Evolutionary conservation across 2,113 vertebrate species (phyloP).

Genomic region (Collichthys lucidus): DNA sequence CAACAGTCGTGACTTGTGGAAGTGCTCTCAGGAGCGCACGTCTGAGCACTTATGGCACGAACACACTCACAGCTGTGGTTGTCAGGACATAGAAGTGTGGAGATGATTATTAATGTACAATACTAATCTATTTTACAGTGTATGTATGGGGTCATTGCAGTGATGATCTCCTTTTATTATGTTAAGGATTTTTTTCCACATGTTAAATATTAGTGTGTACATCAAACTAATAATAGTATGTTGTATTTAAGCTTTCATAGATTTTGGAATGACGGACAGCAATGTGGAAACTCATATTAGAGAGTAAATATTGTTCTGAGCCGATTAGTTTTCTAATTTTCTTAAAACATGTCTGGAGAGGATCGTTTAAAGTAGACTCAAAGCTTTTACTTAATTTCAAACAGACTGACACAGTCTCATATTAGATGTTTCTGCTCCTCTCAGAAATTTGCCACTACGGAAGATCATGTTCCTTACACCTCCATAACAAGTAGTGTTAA

Average conservation of each 20-base stretch:
- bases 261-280: not conserved
- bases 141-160: too few relatives aligned
- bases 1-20: not conserved
- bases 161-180: too few relatives aligned
- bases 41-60: not conserved
- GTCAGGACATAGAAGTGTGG: not conserved
- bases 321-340: not conserved
- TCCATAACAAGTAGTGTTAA: slow-evolving; percentile 33
- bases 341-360: not conserved
- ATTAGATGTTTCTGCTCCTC: slow-evolving; percentile 11
- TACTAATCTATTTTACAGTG: not conserved
- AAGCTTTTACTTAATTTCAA: not conserved
- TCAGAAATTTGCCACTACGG: not conserved
- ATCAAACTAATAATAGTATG: too few relatives aligned
- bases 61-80: not conserved
- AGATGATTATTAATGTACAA: not conserved
- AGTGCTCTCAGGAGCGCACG: not conserved
- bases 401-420: not conserved
- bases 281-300: not conserved
- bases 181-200: too few relatives aligned
- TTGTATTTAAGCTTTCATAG: too few relatives aligned
- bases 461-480: slow-evolving; percentile 21
- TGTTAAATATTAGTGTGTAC: too few relatives aligned
- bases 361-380: not conserved
- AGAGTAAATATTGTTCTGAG: too few relatives aligned